Evolutionary conservation across 1,140 invertebrate species (phyloP), one percentile per base, ranked within the genome.

Genomic region (Euborellia annulipes): DNA sequence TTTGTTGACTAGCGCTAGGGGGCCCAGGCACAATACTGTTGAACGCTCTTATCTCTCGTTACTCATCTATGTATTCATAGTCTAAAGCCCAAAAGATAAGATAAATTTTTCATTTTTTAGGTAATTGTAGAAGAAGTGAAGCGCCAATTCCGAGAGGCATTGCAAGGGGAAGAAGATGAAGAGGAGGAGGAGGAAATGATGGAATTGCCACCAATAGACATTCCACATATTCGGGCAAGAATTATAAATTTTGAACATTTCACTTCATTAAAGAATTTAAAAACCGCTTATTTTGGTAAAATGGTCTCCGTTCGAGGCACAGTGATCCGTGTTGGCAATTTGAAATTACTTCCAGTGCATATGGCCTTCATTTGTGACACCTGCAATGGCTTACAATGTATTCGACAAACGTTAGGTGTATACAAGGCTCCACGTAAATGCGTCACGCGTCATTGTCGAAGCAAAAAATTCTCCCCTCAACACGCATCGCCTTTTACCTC

Each of bases 221-320:
- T 73, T 11, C 67, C 70, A 3, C 58, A 64, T 11, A 66, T 81
- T 36, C 60, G 67, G 60, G 73, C 79, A 3, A 69, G 81, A 62
- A 64, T 88, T 53, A 59, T 75, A 20, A 85, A 86, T 63, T 76
- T 76, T 64, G 67, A 75, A 50, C 75, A 78, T 36, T 55, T 79
- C 7, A 64, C 78, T 40, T 71, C 72, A 36, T 62, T 89, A 17
- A 79, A 78, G 62, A 72, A 79, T 61, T 63, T 91, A 22, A 86
- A 85, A 70, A 73, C 82, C 4, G 79, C 77, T 59, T 77, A 72
- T 59, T 85, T 79, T 72, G 82, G 82, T 83, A 89, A 88, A 68
- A 71, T 91, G 52, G 71, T 93, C 1, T 76, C 79, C 16, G 71
- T 92, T 2, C 77, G 78, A 58, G 91, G 91, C 0, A 89, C 84